A percentile compares a stretch with the other conserved stretches of the same genome.
Evolutionary conservation across 1,140 invertebrate species (phyloP).

Genomic region (Meloidogyne chitwoodi): DNA sequence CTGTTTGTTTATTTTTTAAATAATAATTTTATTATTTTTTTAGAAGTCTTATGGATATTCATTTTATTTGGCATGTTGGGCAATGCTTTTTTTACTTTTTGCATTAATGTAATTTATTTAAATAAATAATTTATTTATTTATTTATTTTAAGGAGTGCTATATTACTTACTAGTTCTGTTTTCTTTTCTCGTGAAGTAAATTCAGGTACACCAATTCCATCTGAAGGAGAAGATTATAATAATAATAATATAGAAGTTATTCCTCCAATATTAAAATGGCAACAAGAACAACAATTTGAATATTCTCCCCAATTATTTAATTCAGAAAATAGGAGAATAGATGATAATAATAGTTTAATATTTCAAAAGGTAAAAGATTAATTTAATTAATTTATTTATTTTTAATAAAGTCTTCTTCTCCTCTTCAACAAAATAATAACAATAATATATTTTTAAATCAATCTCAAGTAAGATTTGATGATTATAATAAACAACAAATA

Average conservation of each 20-base stretch:
- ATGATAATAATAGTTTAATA: background rate
- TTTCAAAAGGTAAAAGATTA: background rate
- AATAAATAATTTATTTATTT: background rate
- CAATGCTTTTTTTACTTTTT: conserved; percentile 39
- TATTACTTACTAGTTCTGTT: conserved; percentile 4
- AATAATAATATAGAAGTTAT: too few relatives aligned
- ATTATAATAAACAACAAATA: background rate
- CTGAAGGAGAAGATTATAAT: too few relatives aligned
- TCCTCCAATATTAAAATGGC: conserved; percentile 7
- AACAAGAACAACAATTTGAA: conserved; percentile 21
- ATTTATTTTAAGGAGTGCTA: background rate
- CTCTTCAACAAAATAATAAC: background rate
- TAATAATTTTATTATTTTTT: conserved; percentile 22
- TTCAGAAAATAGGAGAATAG: background rate
- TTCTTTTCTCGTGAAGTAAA: conserved; percentile 2
- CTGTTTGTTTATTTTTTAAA: conserved; percentile 24
- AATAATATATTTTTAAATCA: background rate
- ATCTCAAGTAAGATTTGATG: background rate
- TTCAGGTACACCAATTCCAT: background rate
- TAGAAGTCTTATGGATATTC: conserved; percentile 58
- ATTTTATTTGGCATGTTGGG: conserved; percentile 54
- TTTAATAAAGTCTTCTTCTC: background rate
- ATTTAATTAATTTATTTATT: background rate
- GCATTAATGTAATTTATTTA: conserved; percentile 30
- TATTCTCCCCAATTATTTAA: background rate